Evolutionary conservation across 2,113 vertebrate genomes (phyloP).

Genomic region (Muscicapa adusta): DNA sequence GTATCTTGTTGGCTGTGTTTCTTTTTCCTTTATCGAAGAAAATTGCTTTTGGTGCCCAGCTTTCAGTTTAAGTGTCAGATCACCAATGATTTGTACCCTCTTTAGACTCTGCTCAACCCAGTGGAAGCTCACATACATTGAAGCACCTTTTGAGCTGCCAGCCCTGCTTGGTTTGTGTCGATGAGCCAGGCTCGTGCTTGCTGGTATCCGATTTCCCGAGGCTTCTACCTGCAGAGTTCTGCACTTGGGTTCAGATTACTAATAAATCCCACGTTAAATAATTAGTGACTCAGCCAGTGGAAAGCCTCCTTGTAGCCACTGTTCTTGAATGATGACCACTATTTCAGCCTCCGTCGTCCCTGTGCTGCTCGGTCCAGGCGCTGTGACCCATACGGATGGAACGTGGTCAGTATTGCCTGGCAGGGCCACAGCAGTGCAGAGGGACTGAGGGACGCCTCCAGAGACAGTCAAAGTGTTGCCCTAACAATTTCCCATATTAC

Average conservation of each 20-base stretch:
- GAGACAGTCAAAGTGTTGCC: neutral
- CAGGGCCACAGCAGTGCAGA: neutral
- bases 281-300: neutral
- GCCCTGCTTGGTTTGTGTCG: neutral
- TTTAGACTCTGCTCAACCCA: neutral
- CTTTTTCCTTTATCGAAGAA: neutral
- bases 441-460: neutral
- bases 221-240: neutral
- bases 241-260: neutral
- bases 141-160: neutral
- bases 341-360: neutral
- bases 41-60: neutral
- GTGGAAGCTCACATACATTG: neutral
- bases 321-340: neutral
- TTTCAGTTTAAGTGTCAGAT: neutral
- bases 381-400: neutral
- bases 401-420: neutral
- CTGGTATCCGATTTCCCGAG: neutral
- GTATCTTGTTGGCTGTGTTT: conserved; percentile 70
- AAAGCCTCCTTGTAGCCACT: neutral
- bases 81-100: neutral
- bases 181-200: neutral
- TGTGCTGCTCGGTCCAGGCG: neutral
- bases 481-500: neutral
- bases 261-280: neutral